Evolutionary conservation across 2,888 invertebrate species (phyloP), one percentile per base, ranked within the genome.

Genomic region (Plusia festucae): DNA sequence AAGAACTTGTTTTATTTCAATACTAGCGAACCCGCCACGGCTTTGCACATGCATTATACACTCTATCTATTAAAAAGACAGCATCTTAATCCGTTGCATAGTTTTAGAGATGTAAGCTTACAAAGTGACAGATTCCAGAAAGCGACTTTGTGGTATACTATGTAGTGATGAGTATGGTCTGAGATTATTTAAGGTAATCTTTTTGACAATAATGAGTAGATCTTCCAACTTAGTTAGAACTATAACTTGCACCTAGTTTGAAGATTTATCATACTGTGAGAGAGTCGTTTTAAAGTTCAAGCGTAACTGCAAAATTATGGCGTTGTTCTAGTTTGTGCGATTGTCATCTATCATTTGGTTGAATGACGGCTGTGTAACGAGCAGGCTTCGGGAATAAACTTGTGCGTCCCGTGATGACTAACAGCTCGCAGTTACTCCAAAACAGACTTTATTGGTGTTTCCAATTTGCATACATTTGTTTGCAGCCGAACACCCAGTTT

Each of bases 281-380:
- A 34, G 34, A 34, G 11, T 46, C 20, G 57, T 58, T 51, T 18
- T 65, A n/a, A 62, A 76, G 53, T 66, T 73, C 34, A 30, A 53
- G 18, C 53, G 49, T 20, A 67, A 61, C 57, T 49, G 60, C 30
- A 18, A 55, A 66, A 65, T 63, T 61, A 65, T 60, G 65, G 61
- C 52, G 56, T 60, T 60, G 51, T 20, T 32, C 59, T 58, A 59
- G 72, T 68, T 56, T 66, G 27, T 53, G 54, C 52, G 57, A 68
- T 76, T 72, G 65, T 57, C 53, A 76, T 76, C 77, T 68, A 73
- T 76, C 65, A 73, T 79, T 76, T 73, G 56, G 59, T 61, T 73
- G 63, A 68, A 64, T 65, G 79, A 65, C 73, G 55, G 52, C 46
- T 5, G 60, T 54, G 24, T 68, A 71, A 72, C 68, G 66, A 70